Evolutionary conservation across 2,888 invertebrate species (phyloP).

Genomic region (Drosophila prolongata): DNA sequence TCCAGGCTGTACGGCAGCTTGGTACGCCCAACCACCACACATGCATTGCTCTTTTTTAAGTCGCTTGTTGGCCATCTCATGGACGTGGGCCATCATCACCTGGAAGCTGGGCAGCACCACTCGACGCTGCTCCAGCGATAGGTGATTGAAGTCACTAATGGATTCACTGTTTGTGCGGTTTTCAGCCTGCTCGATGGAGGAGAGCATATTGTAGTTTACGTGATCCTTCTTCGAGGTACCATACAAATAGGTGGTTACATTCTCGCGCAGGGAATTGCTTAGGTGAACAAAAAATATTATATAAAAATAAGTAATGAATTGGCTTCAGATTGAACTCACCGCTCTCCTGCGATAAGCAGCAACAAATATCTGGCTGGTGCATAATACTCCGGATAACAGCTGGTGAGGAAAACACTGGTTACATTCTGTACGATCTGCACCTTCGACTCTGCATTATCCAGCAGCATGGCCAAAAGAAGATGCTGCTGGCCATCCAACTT

Average conservation of each 20-base stretch:
- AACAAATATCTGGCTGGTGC: constrained; percentile 93
- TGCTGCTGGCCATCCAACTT: constrained; percentile 83
- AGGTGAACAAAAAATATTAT: neutral
- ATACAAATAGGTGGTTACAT: constrained; percentile 86
- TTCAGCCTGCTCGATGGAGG: constrained; percentile 84
- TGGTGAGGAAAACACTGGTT: constrained; percentile 92
- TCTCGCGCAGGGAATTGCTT: constrained; percentile 83
- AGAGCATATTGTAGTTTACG: constrained; percentile 84
- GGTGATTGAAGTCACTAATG: constrained; percentile 80
- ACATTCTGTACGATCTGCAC: constrained; percentile 93
- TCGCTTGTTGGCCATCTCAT: constrained; percentile 88
- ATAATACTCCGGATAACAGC: constrained; percentile 92
- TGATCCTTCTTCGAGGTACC: constrained; percentile 87
- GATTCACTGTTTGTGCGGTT: constrained; percentile 67
- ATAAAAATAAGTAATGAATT: too few species aligned
- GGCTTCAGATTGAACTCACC: constrained; percentile 85
- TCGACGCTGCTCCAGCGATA: constrained; percentile 80
- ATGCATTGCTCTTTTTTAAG: constrained; percentile 86
- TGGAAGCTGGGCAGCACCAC: constrained; percentile 89
- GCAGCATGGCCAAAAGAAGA: constrained; percentile 88
- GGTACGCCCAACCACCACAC: constrained; percentile 88
- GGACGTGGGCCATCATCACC: constrained; percentile 89
- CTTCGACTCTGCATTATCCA: constrained; percentile 90
- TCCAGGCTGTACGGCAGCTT: constrained; percentile 89
- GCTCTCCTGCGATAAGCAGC: constrained; percentile 93